Evolutionary conservation across 92 coral and sea anemone species (phyloP), one percentile per base, ranked within the genome.

Genomic region (Parazoanthus darwini): DNA sequence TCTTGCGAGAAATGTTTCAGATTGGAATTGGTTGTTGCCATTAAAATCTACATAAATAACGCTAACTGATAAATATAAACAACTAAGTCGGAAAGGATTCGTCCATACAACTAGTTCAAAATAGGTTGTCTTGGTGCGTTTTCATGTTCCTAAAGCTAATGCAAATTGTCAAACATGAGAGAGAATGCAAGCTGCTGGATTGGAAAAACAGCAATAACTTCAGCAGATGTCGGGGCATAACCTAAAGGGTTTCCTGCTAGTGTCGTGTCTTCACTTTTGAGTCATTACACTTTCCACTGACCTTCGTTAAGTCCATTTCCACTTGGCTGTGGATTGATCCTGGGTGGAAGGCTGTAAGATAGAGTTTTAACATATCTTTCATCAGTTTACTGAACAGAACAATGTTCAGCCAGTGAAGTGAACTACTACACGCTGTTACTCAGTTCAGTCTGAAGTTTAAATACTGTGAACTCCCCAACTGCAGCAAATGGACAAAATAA

Each of bases 311-410:
- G 67, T 71, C 87, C 87, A 26, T 70, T 71, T 25, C 87, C 87
- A 84, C 43, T 33, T 44, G 87, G 87, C 29, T 84, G 87, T 20
- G 91, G 93, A 46, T 91, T 91, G 80, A 80, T 89, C 16, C 80
- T 79, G 2, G 93, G 93, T 46, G 93, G 93, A 11, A 88, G 89
- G 44, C 93, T 91, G 74, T 8, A 26, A 79, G 42, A 43, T 6
- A 43, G 74, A 14, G 46, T 70, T 26, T 50, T 11, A 85, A 44
- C 25, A 66, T 22, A n/a, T 33, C 56, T 20, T 11, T 20, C 5
- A 77, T 33, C 26, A 42, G 13, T 14, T 6, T 9, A 26, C 25
- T 42, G 20, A 38, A 44, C 25, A 16, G 25, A 11, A 29, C 33
- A 29, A 29, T n/a, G n/a, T n/a, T n/a, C 33, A 29, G 33, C 33